Base-by-base conservation (phyloP, 2,888 invertebrate species). In the Trissolcus japonicus region DNA sequence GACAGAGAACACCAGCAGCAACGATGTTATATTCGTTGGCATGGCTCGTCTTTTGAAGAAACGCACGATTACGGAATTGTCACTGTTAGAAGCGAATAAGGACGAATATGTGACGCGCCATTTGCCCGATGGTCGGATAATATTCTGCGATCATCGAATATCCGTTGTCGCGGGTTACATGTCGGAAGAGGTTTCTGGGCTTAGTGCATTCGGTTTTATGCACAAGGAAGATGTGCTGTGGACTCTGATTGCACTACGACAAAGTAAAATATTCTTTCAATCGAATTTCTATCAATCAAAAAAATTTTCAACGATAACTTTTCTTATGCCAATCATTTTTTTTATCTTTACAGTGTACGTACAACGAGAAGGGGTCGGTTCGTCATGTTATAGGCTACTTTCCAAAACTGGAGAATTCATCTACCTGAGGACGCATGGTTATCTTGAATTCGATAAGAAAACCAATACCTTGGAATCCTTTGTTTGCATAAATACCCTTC, bases 81-180 rank as follows among this genome's bases (percentile, higher is more conserved):
- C 91, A 7, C 86, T 94, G 53, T 88, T 94, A 69, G 94, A 94
- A 83, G 92, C 93, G 6, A 92, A 92, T 72, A 93, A 94, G 81
- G 93, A 96, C 84, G 97, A 97, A 88, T 98, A 97, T 89, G 94
- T 95, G 86, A 97, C 97, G 0, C 92, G 97, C 80, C 97, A 98
- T 90, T 91, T 95, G 68, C 93, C 96, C 62, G 96, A 97, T 90
- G 97, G 97, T 0, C 92, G 94, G 55, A 96, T 98, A 80, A 94
- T 97, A 59, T 96, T 94, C 86, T 95, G 95, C 87, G 98, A 98
- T 88, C 97, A 97, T 87, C 93, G 96, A 85, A 96, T 97, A 85
- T 95, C 97, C 6, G 90, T 95, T 72, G 94, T 97, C 13, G 94
- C 95, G 65, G 97, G 97, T 2, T 96, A 96, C 86, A 93, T 97